phyloP scores from a whole-genome alignment of 2,797 vertebrate species.

The Sebastes diaconus region DNA sequence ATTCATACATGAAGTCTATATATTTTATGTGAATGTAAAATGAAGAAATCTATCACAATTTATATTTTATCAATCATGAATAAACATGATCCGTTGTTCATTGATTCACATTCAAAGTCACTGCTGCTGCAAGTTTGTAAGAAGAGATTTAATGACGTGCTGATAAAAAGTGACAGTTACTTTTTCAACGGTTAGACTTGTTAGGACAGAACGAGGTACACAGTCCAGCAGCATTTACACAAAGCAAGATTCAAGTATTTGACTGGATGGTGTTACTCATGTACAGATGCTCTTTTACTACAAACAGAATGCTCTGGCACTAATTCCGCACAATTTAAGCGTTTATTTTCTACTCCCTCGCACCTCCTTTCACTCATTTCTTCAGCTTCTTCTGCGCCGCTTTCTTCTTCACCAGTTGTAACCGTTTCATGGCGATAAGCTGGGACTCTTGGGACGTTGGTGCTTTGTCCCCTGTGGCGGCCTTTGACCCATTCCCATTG shows the following conservation, averaged over 20 bases:
- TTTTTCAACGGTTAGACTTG: constrained; percentile 40
- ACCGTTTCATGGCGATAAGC: constrained; percentile 95
- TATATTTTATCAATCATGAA: constrained; percentile 48
- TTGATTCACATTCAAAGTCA: background rate
- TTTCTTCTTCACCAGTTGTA: constrained; percentile 98
- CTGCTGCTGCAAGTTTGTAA: constrained; percentile 11
- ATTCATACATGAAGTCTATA: constrained; percentile 31
- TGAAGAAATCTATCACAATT: constrained; percentile 46
- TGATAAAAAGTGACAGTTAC: constrained; percentile 56
- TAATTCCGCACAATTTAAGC: constrained; percentile 1
- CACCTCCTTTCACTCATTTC: constrained; percentile 79
- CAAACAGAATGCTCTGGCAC: constrained; percentile 47
- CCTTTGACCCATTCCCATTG: constrained; percentile 83
- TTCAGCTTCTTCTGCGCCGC: constrained; percentile 98
- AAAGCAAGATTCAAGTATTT: constrained; percentile 76
- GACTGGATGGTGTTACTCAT: constrained; percentile 47
- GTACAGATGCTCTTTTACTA: constrained; percentile 44
- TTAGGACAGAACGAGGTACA: constrained; percentile 69
- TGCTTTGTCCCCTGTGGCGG: constrained; percentile 83
- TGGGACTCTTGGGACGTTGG: constrained; percentile 96
- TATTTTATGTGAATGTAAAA: constrained; percentile 56
- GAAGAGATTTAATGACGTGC: constrained; percentile 66
- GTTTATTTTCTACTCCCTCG: constrained; percentile 16
- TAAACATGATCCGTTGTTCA: constrained; percentile 45
- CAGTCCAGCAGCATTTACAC: constrained; percentile 69